These are phyloP conservation scores for Drosophila grimshawi DNA, from an alignment of 1,140 invertebrate species.

Conservation along the genomic window DNA sequence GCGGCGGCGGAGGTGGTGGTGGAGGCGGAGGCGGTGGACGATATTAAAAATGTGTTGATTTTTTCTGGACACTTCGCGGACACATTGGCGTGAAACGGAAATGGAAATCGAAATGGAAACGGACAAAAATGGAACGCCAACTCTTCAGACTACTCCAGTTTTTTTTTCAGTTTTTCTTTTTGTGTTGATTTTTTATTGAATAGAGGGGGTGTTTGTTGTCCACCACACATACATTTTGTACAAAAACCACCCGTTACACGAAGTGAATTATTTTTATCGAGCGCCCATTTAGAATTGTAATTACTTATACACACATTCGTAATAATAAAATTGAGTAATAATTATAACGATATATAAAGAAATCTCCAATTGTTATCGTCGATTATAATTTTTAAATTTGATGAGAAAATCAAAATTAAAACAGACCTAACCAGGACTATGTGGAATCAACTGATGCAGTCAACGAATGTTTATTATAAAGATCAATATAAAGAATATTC, in stretches of 20 bases:
- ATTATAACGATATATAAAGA: slow-evolving; percentile 46
- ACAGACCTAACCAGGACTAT: too few species aligned
- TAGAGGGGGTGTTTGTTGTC: slow-evolving; percentile 16
- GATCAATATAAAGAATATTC: too few species aligned
- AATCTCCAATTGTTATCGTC: neutral
- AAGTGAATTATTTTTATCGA: slow-evolving; percentile 67
- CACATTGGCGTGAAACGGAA: slow-evolving; percentile 8
- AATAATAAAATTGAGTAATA: slow-evolving; percentile 81
- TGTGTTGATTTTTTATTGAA: slow-evolving; percentile 38
- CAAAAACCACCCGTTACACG: slow-evolving; percentile 60
- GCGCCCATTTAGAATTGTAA: slow-evolving; percentile 77
- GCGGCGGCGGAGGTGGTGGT: slow-evolving; percentile 20
- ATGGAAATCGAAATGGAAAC: slow-evolving; percentile 34
- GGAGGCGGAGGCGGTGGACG: slow-evolving; percentile 40
- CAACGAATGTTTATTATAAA: too few species aligned
- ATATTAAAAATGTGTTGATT: slow-evolving; percentile 47
- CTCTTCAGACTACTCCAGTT: slow-evolving; percentile 43
- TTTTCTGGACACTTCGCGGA: slow-evolving; percentile 29
- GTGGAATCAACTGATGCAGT: too few species aligned
- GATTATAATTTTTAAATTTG: too few species aligned
- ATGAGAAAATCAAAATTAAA: too few species aligned
- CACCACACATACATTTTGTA: slow-evolving; percentile 58
- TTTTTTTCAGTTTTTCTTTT: slow-evolving; percentile 5
- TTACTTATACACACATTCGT: slow-evolving; percentile 80
- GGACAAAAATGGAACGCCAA: slow-evolving; percentile 40